Percentiles rank a stretch among this genome's conserved stretches.
Evolutionary conservation across 2,888 invertebrate genomes (phyloP).

Genomic region (Leptopterna dolabrata): DNA sequence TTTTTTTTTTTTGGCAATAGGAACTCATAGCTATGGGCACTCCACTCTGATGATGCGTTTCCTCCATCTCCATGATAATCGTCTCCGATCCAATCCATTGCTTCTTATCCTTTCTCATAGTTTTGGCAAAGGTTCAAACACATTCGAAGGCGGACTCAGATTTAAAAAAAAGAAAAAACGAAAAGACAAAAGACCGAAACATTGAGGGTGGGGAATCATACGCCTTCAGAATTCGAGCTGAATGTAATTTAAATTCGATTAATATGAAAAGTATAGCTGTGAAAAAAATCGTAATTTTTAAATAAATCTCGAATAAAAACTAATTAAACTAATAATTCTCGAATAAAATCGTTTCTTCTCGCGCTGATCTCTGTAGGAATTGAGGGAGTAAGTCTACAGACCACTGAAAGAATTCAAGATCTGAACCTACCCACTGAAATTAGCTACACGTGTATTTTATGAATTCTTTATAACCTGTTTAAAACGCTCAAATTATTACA

Average conservation of each 20-base stretch:
- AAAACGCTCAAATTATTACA: no score
- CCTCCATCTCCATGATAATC: conserved; percentile 10
- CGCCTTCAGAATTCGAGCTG: not conserved
- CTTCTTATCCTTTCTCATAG: not conserved
- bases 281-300: no score
- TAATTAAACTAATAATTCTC: no score
- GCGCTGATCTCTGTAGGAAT: no score
- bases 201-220: not conserved
- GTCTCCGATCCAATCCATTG: conserved; percentile 4
- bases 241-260: not conserved
- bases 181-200: not conserved
- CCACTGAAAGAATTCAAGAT: no score
- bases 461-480: no score
- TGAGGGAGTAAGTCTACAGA: no score
- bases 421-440: no score
- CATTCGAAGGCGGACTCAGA: not conserved
- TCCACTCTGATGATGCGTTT: not conserved
- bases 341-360: no score
- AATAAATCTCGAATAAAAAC: no score
- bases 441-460: no score
- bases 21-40: not conserved
- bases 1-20: not conserved
- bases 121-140: not conserved
- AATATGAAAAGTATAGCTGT: no score
- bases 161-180: not conserved